A percentile compares a stretch with the other conserved stretches of the same genome.
These are phyloP conservation scores for Imbricaverruca yamaguchii DNA, from an alignment of 2,888 invertebrate genomes.

Conservation along the genomic window DNA sequence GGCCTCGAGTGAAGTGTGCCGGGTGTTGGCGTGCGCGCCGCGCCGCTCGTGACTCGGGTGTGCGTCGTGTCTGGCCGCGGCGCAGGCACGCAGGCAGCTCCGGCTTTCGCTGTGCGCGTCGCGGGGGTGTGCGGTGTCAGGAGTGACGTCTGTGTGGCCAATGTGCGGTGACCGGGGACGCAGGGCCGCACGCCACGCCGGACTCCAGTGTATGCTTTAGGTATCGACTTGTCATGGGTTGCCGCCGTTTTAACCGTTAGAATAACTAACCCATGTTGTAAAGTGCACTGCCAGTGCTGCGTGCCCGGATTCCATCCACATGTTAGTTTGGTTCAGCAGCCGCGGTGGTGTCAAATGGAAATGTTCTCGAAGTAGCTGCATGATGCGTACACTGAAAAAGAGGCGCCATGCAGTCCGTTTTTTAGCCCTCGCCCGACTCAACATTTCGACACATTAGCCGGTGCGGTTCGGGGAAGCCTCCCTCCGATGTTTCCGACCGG, in stretches of 20 bases:
- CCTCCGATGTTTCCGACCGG: too few relatives aligned
- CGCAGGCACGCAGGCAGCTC: not conserved
- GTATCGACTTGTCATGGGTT: not conserved
- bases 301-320: not conserved
- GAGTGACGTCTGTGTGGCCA: not conserved
- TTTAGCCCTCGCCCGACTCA: too few relatives aligned
- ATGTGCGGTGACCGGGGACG: too few relatives aligned
- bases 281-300: not conserved
- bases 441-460: too few relatives aligned
- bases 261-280: not conserved
- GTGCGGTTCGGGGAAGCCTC: too few relatives aligned
- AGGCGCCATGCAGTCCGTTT: too few relatives aligned
- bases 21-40: too few relatives aligned
- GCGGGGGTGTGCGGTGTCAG: not conserved
- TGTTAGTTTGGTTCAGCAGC: not conserved
- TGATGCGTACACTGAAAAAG: not conserved
- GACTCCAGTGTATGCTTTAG: not conserved
- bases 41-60: too few relatives aligned
- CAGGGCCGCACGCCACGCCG: too few relatives aligned
- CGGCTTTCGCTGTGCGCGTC: not conserved
- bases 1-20: too few relatives aligned
- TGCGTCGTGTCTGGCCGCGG: too few relatives aligned
- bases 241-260: not conserved
- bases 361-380: not conserved
- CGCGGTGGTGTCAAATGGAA: too few relatives aligned